Base-by-base conservation (phyloP, 2,888 invertebrate species). In the Thelaira solivaga region DNA sequence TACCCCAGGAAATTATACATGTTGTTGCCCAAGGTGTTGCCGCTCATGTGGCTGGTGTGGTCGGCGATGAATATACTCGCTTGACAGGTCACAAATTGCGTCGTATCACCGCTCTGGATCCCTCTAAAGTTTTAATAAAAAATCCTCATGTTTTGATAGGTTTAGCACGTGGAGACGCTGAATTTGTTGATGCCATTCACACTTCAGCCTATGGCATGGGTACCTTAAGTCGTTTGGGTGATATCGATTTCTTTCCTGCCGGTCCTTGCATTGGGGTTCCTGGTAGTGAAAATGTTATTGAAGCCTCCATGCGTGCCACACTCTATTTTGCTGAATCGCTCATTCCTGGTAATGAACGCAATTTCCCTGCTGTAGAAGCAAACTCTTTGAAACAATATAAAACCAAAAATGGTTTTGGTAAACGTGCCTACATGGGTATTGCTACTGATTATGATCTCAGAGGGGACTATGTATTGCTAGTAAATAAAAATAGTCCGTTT, bases 171-270 rank as follows among this genome's bases (percentile, higher is more conserved):
- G 88, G 88, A 34, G 86, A 86, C 82, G 88, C 89, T 10, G 83
- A 86, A 47, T 87, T 88, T 36, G 86, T 89, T 34, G 88, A 88
- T 80, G 88, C 81, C 69, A 87, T 88, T 53, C 88, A 88, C 69
- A 83, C 87, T 7, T 87, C 87, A 2, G 82, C 82, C 47, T 83
- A 83, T 26, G 87, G 86, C 53, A 84, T 85, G 82, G 87, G 86
- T 29, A 86, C 83, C 6, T 26, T 51, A 4, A 43, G 51, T 10
- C 83, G 85, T 3, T 73, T 81, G 11, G 89, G 84, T 53, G 86
- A 89, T 81, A 86, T 83, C 53, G 89, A 88, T 68, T 88, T 87
- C 83, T 89, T 82, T 64, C 88, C 88, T 34, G 86, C 87, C 64
- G 87, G 86, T 36, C 84, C 83, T 3, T 61, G 79, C 7, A 45